phyloP scores from a whole-genome alignment of 2,113 vertebrate species.

The Notechis scutatus region DNA sequence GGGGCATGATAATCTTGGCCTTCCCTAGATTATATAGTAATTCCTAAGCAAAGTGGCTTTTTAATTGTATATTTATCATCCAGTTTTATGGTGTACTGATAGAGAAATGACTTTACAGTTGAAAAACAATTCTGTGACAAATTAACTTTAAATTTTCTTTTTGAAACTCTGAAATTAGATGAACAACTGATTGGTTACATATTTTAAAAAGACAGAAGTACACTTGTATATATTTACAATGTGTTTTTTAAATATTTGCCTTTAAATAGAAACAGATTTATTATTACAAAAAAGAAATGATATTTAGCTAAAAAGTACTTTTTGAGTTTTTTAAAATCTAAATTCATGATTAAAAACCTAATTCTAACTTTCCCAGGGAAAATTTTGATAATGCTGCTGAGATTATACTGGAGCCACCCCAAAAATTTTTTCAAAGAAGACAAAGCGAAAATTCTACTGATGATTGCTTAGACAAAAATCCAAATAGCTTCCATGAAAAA shows the following conservation, averaged over 20 bases:
- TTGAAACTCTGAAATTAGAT: not conserved
- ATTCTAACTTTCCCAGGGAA: constrained; percentile 65
- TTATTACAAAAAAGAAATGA: not conserved
- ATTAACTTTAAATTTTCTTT: not conserved
- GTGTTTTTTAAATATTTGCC: not conserved
- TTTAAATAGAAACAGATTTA: not conserved
- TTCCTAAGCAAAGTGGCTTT: not conserved
- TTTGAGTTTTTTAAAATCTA: not conserved
- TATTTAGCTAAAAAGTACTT: not conserved
- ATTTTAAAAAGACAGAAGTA: not conserved
- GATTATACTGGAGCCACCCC: constrained; percentile 59
- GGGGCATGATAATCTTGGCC: not conserved
- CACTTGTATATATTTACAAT: not conserved
- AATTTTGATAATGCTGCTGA: constrained; percentile 67
- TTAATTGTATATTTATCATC: not conserved
- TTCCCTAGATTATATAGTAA: not conserved
- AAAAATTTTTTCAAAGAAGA: not conserved
- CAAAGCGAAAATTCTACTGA: constrained; percentile 12
- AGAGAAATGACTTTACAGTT: not conserved
- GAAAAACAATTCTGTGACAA: not conserved
- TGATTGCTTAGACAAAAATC: not conserved
- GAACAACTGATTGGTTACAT: not conserved
- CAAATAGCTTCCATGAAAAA: constrained; percentile 26
- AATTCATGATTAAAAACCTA: not conserved
- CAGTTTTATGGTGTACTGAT: not conserved